Evolutionary conservation across 2,797 vertebrate genomes (phyloP).

Genomic region (Lophotriccus pileatus): DNA sequence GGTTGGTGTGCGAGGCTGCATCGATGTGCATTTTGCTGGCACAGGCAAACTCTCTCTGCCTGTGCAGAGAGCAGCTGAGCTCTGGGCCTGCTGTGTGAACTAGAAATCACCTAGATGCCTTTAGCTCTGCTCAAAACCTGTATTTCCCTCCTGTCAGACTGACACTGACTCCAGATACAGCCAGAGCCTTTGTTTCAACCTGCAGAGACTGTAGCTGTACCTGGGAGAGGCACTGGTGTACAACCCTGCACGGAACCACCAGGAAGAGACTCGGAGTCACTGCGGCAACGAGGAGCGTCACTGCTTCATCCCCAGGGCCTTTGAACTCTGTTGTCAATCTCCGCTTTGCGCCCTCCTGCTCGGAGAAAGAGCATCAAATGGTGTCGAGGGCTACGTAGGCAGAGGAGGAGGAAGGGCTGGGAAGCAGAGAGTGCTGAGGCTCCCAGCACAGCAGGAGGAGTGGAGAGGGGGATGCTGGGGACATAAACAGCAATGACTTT

Average conservation of each 20-base stretch:
- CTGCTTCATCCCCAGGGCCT: neutral
- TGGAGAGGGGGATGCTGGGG: neutral
- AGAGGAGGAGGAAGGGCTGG: neutral
- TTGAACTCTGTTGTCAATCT: neutral
- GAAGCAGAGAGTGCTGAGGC: neutral
- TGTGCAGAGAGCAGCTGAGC: neutral
- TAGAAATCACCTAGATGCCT: neutral
- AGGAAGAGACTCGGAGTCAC: neutral
- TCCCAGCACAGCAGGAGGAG: neutral
- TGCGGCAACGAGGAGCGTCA: neutral
- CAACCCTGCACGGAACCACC: neutral
- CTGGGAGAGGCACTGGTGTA: neutral
- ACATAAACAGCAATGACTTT: neutral
- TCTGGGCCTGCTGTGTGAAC: neutral
- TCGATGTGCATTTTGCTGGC: neutral
- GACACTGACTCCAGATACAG: neutral
- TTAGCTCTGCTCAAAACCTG: neutral
- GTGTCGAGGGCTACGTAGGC: neutral
- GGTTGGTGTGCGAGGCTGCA: neutral
- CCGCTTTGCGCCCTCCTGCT: accelerated
- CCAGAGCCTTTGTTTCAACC: neutral
- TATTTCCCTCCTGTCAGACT: neutral
- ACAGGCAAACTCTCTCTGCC: neutral
- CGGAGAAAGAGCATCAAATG: neutral
- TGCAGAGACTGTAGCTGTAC: neutral